These are phyloP conservation scores for Monopterus albus DNA, from an alignment of 2,113 vertebrate species.

Conservation along the genomic window DNA sequence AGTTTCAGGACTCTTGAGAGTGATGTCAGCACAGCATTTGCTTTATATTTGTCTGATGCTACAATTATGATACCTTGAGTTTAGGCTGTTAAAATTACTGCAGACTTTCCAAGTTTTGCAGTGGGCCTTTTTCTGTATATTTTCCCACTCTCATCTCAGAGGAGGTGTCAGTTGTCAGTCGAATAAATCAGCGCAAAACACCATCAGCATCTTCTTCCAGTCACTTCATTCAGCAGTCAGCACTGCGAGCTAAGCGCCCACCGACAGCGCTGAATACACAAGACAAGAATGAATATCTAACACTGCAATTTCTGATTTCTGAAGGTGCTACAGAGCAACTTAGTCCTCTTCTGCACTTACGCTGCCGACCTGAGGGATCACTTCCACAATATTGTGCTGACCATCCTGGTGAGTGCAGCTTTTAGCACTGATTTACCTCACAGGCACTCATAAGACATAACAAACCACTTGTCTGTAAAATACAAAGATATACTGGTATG, in stretches of 20 bases:
- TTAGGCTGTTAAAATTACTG: slow-evolving; percentile 9
- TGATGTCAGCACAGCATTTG: background rate
- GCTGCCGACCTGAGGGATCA: slow-evolving; percentile 88
- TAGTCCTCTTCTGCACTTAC: slow-evolving; percentile 95
- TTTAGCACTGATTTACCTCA: background rate
- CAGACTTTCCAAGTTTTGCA: slow-evolving; percentile 11
- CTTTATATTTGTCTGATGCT: background rate
- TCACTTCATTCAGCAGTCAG: slow-evolving; percentile 38
- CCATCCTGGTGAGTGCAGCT: slow-evolving; percentile 89
- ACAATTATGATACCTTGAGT: background rate
- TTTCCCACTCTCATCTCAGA: slow-evolving; percentile 26
- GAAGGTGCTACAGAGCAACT: slow-evolving; percentile 94
- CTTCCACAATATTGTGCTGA: slow-evolving; percentile 93
- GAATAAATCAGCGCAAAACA: slow-evolving; percentile 41
- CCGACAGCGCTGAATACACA: slow-evolving; percentile 54
- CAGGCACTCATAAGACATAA: background rate
- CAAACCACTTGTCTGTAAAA: background rate
- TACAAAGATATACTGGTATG: background rate
- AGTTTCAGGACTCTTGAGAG: slow-evolving; percentile 8
- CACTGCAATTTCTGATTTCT: slow-evolving; percentile 60
- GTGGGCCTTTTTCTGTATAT: slow-evolving; percentile 13
- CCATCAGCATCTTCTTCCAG: slow-evolving; percentile 66
- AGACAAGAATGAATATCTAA: slow-evolving; percentile 31
- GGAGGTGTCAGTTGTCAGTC: slow-evolving; percentile 63
- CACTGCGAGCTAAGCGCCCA: slow-evolving; percentile 1